phyloP scores from a whole-genome alignment of 35 echinoderm and acorn worm species.

The Ptychodera flava region DNA sequence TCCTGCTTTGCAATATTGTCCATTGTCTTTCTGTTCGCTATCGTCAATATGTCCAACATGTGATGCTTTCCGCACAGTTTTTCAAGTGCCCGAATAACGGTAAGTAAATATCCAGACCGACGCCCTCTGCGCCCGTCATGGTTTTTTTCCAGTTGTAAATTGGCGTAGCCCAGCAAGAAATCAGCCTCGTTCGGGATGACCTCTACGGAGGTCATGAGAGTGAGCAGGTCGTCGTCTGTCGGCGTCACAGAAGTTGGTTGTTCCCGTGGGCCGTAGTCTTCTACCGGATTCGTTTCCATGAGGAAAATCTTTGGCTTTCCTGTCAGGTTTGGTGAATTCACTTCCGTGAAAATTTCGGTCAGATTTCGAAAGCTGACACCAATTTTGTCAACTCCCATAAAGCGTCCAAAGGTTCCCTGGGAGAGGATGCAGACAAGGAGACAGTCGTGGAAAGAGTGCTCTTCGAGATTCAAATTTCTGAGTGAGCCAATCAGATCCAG shows the following conservation, averaged over 20 bases:
- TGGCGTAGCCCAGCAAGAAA: constrained; percentile 71
- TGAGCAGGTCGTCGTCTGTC: not conserved
- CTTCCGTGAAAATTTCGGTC: constrained; percentile 74
- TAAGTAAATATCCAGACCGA: constrained; percentile 45
- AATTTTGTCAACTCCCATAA: constrained; percentile 62
- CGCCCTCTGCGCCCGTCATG: constrained; percentile 23
- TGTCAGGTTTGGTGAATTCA: constrained; percentile 75
- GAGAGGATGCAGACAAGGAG: constrained; percentile 78
- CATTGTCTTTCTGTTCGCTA: constrained; percentile 43
- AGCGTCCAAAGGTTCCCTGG: constrained; percentile 34
- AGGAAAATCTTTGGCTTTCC: constrained; percentile 91
- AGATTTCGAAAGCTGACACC: constrained; percentile 68
- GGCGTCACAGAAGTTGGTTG: not conserved
- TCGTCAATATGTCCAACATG: constrained; percentile 66
- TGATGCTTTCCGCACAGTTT: constrained; percentile 75
- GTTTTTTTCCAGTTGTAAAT: constrained; percentile 26
- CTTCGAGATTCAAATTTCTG: constrained; percentile 73
- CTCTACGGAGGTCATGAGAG: not conserved
- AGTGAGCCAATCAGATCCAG: constrained; percentile 85
- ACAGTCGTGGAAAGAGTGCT: constrained; percentile 89
- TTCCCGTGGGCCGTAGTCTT: not conserved
- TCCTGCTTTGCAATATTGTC: constrained; percentile 13
- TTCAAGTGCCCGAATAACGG: constrained; percentile 60
- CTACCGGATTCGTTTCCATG: not conserved
- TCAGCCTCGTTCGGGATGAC: constrained; percentile 76